Evolutionary conservation across 1,140 invertebrate genomes (phyloP).

Genomic region (Triops cancriformis): DNA sequence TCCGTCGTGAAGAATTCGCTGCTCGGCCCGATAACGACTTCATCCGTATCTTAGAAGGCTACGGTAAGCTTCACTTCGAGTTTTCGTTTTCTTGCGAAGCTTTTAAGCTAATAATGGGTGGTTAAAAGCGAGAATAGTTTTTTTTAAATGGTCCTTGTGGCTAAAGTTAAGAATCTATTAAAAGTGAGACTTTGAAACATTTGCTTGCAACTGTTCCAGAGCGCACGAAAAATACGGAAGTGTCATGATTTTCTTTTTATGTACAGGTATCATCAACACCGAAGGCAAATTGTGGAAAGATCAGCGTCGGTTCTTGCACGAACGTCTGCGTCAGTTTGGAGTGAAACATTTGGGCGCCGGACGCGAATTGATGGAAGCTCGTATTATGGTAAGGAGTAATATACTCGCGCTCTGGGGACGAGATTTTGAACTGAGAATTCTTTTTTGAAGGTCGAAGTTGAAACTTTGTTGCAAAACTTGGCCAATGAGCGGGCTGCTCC

Average conservation of each 20-base stretch:
- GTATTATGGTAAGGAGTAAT: constrained; percentile 63
- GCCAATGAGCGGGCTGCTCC: constrained; percentile 50
- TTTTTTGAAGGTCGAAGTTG: constrained; percentile 58
- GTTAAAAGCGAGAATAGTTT: background rate
- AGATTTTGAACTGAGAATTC: background rate
- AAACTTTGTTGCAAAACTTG: constrained; percentile 57
- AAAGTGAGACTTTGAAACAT: background rate
- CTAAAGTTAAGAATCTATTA: too few species aligned
- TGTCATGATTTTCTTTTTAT: constrained; percentile 28
- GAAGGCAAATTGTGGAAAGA: constrained; percentile 86
- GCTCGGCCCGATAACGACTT: constrained; percentile 73
- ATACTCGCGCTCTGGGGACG: background rate
- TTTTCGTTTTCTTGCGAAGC: background rate
- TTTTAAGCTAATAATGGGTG: background rate
- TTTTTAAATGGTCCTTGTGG: too few species aligned
- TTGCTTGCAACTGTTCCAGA: background rate
- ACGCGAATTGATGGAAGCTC: constrained; percentile 69
- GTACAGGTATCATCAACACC: constrained; percentile 79
- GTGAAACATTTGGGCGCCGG: constrained; percentile 68
- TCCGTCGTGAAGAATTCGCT: constrained; percentile 72
- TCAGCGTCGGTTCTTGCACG: constrained; percentile 80
- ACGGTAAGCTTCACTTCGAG: constrained; percentile 57
- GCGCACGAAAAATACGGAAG: background rate
- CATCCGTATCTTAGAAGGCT: constrained; percentile 75
- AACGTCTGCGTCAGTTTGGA: constrained; percentile 77